Conservation (phyloP, 2,888 invertebrate genomes). For the Omphaloscelis lunosa region DNA sequence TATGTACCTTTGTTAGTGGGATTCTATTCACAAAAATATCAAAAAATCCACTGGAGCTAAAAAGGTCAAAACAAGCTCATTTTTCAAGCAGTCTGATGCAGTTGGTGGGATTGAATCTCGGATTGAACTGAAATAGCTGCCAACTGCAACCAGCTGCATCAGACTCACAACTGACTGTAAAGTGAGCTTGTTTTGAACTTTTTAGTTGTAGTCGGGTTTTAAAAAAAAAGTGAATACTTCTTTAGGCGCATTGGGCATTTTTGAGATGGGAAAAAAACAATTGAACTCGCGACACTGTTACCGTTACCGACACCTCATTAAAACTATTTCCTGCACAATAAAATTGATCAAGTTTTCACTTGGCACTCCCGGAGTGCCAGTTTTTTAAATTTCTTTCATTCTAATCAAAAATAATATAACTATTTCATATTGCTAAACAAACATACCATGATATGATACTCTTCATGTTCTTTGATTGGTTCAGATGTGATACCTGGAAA, state of each 20-base stretch:
- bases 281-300: too few relatives aligned
- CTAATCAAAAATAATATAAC: background rate
- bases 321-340: too few relatives aligned
- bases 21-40: background rate
- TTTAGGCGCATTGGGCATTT: too few relatives aligned
- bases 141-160: background rate
- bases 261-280: too few relatives aligned
- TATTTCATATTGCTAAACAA: constrained; percentile 53
- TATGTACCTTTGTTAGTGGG: background rate
- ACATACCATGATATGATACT: constrained; percentile 97
- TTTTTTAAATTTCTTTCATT: background rate
- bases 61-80: background rate
- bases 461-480: constrained; percentile 96
- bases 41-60: background rate
- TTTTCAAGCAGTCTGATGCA: background rate
- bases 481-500: constrained; percentile 92
- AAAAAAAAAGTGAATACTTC: too few relatives aligned
- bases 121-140: too few relatives aligned
- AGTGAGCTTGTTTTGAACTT: background rate
- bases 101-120: background rate
- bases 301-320: too few relatives aligned
- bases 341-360: too few relatives aligned
- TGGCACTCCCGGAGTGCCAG: too few relatives aligned
- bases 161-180: background rate
- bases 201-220: background rate